These are phyloP conservation scores for Uromys caudimaculatus DNA, from an alignment of 2,797 vertebrate species.

Conservation along the genomic window DNA sequence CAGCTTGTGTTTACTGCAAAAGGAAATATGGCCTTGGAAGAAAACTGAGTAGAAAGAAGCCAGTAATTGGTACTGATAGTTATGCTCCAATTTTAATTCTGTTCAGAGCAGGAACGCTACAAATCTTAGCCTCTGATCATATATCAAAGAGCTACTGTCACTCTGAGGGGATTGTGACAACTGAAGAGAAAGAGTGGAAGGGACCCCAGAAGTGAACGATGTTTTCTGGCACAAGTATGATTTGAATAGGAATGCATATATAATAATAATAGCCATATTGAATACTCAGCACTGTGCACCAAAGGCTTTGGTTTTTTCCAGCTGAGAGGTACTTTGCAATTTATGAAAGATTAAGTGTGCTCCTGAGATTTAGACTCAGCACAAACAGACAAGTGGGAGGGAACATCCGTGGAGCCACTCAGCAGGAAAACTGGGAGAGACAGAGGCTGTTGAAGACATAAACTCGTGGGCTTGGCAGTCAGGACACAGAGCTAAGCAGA, in stretches of 20 bases:
- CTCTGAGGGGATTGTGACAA: not conserved
- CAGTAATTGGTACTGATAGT: not conserved
- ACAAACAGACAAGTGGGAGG: not conserved
- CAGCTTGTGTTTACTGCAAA: slow-evolving; percentile 27
- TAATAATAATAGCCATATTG: not conserved
- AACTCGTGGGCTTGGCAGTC: not conserved
- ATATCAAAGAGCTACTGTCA: not conserved
- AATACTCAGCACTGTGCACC: not conserved
- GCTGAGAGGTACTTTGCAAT: not conserved
- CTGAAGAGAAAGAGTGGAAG: not conserved
- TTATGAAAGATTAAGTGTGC: not conserved
- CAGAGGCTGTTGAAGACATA: not conserved
- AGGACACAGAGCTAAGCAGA: not conserved
- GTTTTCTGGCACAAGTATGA: not conserved
- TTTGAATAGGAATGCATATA: not conserved
- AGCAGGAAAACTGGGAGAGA: not conserved
- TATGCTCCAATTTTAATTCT: not conserved
- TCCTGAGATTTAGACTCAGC: slow-evolving; percentile 22
- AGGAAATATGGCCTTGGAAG: slow-evolving; percentile 21
- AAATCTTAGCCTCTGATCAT: not conserved
- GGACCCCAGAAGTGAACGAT: not conserved
- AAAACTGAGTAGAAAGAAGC: slow-evolving; percentile 9
- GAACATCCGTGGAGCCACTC: not conserved
- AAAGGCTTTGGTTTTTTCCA: not conserved
- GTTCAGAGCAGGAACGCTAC: not conserved